Evolutionary conservation across 2,888 invertebrate species (phyloP).

Genomic region (Lasioglossum villosulum): DNA sequence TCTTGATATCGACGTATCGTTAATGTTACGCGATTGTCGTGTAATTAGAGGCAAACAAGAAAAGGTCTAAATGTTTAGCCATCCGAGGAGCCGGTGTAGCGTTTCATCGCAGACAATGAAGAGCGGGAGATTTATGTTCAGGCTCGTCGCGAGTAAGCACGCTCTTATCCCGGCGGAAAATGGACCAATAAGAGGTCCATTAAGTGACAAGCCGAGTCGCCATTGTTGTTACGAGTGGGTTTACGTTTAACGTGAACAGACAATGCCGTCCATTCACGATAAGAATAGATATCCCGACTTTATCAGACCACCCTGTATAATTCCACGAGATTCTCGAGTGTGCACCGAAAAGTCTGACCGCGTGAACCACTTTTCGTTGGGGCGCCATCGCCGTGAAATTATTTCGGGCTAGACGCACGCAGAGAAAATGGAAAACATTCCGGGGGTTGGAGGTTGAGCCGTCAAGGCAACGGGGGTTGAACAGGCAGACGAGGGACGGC

Average conservation of each 20-base stretch:
- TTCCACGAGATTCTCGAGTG: neutral
- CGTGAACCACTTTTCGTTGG: conserved; percentile 42
- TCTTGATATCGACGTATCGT: neutral
- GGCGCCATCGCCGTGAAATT: conserved; percentile 68
- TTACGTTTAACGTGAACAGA: conserved; percentile 20
- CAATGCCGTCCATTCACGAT: conserved; percentile 15
- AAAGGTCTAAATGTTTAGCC: neutral
- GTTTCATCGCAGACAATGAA: conserved; percentile 5
- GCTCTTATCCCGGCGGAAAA: conserved; percentile 1
- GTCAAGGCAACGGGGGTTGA: neutral
- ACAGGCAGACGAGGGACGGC: neutral
- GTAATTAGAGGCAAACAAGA: neutral
- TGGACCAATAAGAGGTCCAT: conserved; percentile 17
- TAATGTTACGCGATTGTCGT: neutral
- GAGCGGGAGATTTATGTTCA: neutral
- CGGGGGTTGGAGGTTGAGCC: neutral
- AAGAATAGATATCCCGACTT: neutral
- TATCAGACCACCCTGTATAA: conserved; percentile 9
- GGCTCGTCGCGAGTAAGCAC: neutral
- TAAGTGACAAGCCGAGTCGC: conserved; percentile 9
- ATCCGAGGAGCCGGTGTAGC: neutral
- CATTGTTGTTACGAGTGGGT: conserved; percentile 13
- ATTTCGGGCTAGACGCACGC: conserved; percentile 59
- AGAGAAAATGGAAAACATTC: neutral
- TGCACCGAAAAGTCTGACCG: conserved; percentile 13